Evolutionary conservation across 2,888 invertebrate species (phyloP).

Genomic region (Polydrusus tereticollis): DNA sequence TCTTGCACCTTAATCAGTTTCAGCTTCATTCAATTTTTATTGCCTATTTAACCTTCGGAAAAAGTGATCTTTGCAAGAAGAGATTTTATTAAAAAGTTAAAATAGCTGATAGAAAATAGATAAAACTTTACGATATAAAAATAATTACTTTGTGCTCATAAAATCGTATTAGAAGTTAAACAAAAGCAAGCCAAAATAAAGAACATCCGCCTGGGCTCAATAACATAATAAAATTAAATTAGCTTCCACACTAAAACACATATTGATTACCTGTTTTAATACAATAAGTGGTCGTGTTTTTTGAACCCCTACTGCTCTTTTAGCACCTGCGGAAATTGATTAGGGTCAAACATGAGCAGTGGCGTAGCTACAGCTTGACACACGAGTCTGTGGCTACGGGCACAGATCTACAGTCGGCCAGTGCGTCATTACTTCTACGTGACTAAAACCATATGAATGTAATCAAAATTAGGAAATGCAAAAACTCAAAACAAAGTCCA

Average conservation of each 20-base stretch:
- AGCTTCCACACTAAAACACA: background rate
- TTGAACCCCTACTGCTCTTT: background rate
- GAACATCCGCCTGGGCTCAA: background rate
- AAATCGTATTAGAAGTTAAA: background rate
- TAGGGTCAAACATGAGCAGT: background rate
- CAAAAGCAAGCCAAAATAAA: background rate
- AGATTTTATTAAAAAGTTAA: slow-evolving; percentile 37
- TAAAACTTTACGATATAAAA: slow-evolving; percentile 26
- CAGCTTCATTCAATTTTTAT: slow-evolving; percentile 42
- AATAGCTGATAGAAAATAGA: slow-evolving; percentile 8
- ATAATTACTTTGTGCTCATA: background rate
- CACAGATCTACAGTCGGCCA: too few relatives aligned
- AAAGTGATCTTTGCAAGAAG: slow-evolving; percentile 33
- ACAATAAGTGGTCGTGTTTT: background rate
- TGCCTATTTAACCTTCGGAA: slow-evolving; percentile 38
- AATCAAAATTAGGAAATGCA: too few relatives aligned
- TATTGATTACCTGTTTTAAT: background rate
- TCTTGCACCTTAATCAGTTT: slow-evolving; percentile 33
- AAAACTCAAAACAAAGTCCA: too few relatives aligned
- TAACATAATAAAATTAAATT: background rate
- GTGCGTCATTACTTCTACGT: too few relatives aligned
- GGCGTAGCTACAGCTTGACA: too few relatives aligned
- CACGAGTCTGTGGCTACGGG: too few relatives aligned
- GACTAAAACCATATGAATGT: too few relatives aligned
- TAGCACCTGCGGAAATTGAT: background rate